phyloP scores from a whole-genome alignment of 2,113 vertebrate species.

The Candoia aspera region DNA sequence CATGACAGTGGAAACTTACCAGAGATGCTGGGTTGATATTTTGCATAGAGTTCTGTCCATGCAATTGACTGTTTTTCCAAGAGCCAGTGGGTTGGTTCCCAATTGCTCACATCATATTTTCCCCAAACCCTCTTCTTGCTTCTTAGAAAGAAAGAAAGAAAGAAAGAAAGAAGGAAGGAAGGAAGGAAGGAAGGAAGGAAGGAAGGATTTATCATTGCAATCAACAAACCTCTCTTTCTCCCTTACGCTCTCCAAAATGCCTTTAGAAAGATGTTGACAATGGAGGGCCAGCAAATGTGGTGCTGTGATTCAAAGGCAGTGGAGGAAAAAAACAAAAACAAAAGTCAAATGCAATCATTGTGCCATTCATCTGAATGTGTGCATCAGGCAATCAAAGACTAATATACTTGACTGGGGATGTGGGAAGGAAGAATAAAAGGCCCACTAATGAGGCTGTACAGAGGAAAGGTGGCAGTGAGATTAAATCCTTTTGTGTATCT shows the following conservation, averaged over 20 bases:
- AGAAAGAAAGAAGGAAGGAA: neutral
- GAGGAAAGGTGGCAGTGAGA: neutral
- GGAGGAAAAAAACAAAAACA: neutral
- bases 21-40: neutral
- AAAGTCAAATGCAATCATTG: slow-evolving; percentile 21
- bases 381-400: neutral
- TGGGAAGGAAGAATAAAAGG: neutral
- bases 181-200: neutral
- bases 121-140: neutral
- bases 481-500: neutral
- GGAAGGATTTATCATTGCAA: neutral
- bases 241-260: neutral
- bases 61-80: neutral
- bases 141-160: neutral
- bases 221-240: neutral
- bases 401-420: neutral
- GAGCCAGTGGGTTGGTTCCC: rapidly evolving
- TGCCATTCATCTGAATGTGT: neutral
- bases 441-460: neutral
- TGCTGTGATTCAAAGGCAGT: neutral
- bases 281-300: neutral
- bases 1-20: too few species aligned
- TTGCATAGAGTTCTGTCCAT: rapidly evolving
- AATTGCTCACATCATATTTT: neutral
- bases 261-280: neutral